Evolutionary conservation across 2,888 invertebrate species (phyloP), one percentile per base, ranked within the genome.

Genomic region (Mimachlamys varia): DNA sequence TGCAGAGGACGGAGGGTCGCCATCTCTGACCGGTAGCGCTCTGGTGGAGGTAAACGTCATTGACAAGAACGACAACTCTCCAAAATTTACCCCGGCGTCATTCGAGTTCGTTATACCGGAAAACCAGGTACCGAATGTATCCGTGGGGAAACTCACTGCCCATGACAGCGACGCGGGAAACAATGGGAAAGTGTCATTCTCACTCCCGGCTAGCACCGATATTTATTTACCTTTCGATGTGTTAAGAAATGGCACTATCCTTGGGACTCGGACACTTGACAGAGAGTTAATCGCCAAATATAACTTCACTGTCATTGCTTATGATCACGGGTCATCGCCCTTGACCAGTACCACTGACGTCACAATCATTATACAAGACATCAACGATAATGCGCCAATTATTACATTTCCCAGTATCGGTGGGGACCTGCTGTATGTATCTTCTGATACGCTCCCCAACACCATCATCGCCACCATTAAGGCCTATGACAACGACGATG

Each of bases 361-460:
- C 27, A 91, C 91, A 17, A 91, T 95, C 27, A 91, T 90, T 33
- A 93, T 95, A 10, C 91, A 91, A n/a, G 95, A 95, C 88, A 92
- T 93, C 10, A 95, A 95, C 90, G 95, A 95, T 91, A 94, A 95
- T 90, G 55, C 93, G 0, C 96, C 96, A 0, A 90, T 92, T 15
- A 94, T 96, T 89, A 92, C 93, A 12, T 94, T 94, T 90, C 95
- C 95, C n/a, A 94, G 93, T 62, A 92, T 92, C 62, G 90, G 93
- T 4, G 94, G 95, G 88, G 90, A 93, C 88, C 92, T 91, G 37
- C 90, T 94, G 22, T 92, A 92, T 38, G 88, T 94, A 44, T 89
- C 91, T 55, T 91, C 88, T 53, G 89, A 55, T 38, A 90, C 92
- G 19, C 62, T 55, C 53, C 50, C 89, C 49, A 90, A 92, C 27